Base-by-base conservation (phyloP, 2,888 invertebrate genomes). In the Lathronympha strigana region DNA sequence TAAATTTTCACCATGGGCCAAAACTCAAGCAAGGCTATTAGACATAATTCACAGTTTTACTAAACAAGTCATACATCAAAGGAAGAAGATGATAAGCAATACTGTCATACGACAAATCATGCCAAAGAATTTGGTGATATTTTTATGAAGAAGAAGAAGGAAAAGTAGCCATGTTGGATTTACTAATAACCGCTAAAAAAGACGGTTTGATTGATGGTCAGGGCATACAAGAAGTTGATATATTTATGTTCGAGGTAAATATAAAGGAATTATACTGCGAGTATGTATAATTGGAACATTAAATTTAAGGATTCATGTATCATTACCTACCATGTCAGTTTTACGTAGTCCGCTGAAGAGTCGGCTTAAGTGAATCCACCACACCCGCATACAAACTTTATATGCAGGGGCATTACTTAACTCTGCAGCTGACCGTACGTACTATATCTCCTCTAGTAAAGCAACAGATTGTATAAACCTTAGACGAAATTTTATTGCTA, bases 181-280 rank as follows among this genome's bases (percentile, higher is more conserved):
- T 93, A 8, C 73, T 93, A 8, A 73, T 93, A 21, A 76, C 80
- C 6, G 92, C 92, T 0, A 89, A 93, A 68, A 77, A 80, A 23
- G 81, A 90, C 0, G 90, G 88, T 2, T 73, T 81, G 15, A 93
- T 93, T 33, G 88, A 93, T 70, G 87, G 88, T 63, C 76, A 76
- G 58, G 93, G 93, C 19, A 93, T 94, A 50, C 87, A 92, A 66
- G 93, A 94, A 79, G 94, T 94, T 0, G 94, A 94, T 66, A 94
- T 94, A 0, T 94, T 94, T 71, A 93, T 94, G 93, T 94, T 94
- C 78, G 94, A 93, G 80, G 94, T 90, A 77, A 76, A 70, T 58
- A n/a, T n/a, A n/a, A n/a, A 60, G 36, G 28, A 51, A 54, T 25
- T 51, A 55, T n/a, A n/a, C n/a, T n/a, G n/a, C 19, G 8, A 31